These are phyloP conservation scores for Glandiceps talaboti DNA, from an alignment of 53 echinoderm and acorn worm genomes.

Conservation along the genomic window DNA sequence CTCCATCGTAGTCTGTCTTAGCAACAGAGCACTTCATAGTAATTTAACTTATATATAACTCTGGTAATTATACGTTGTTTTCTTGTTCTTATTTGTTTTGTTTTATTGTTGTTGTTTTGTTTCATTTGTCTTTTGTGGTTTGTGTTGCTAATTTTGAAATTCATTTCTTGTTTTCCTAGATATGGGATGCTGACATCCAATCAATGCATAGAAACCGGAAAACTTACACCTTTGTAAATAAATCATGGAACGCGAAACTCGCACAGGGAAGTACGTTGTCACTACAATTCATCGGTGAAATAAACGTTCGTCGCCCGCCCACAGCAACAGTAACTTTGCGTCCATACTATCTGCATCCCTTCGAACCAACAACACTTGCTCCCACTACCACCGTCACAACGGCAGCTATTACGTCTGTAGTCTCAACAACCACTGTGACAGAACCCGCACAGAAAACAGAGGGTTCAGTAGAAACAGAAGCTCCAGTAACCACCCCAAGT, in stretches of 20 bases:
- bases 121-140: too few species aligned
- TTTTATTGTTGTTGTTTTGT: too few species aligned
- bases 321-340: background rate
- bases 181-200: conserved; percentile 15
- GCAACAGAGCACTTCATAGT: too few species aligned
- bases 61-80: too few species aligned
- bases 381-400: background rate
- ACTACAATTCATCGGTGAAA: background rate
- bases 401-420: background rate
- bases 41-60: too few species aligned
- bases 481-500: background rate
- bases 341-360: background rate
- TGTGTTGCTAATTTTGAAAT: background rate
- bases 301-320: conserved; percentile 5
- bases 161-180: conserved; percentile 3
- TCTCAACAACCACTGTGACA: background rate
- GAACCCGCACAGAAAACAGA: too few species aligned
- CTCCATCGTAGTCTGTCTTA: too few species aligned
- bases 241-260: conserved; percentile 37
- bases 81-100: too few species aligned
- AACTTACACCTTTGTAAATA: conserved; percentile 26
- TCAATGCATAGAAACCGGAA: conserved; percentile 3
- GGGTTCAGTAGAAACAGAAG: too few species aligned
- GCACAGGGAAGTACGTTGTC: conserved; percentile 14
- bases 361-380: conserved; percentile 9